These are phyloP conservation scores for Dione vanillae DNA, from an alignment of 2,888 invertebrate species.

Conservation along the genomic window DNA sequence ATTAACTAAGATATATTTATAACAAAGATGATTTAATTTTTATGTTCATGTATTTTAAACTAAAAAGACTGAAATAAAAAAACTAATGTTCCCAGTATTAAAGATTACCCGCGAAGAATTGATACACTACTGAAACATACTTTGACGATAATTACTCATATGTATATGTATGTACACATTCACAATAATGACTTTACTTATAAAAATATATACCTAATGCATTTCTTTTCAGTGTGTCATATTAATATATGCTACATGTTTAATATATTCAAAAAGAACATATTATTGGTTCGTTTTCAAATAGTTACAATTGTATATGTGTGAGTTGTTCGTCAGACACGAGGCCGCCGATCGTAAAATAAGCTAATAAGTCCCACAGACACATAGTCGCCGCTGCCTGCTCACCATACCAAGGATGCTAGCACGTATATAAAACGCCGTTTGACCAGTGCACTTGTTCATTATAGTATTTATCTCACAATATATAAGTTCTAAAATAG, in stretches of 20 bases:
- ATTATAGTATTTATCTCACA: constrained; percentile 50
- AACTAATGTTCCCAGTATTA: background rate
- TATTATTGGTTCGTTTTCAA: constrained; percentile 19
- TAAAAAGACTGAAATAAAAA: background rate
- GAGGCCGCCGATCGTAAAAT: constrained; percentile 68
- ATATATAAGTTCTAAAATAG: constrained; percentile 51
- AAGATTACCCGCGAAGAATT: background rate
- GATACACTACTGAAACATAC: background rate
- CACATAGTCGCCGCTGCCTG: constrained; percentile 78
- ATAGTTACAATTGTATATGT: constrained; percentile 29
- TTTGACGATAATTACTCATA: background rate
- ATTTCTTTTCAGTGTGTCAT: background rate
- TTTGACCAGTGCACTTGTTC: constrained; percentile 48
- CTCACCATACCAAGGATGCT: constrained; percentile 69
- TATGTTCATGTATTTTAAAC: background rate
- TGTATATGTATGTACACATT: background rate
- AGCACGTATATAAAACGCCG: constrained; percentile 53
- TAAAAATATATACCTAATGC: background rate
- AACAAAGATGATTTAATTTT: too few species aligned
- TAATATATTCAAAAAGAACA: background rate
- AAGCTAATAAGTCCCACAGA: constrained; percentile 80
- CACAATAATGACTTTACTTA: background rate
- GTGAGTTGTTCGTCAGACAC: constrained; percentile 58
- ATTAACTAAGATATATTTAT: background rate
- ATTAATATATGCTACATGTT: background rate